Conservation (phyloP, 2,113 vertebrate genomes). For the Cryptomyrus ogoouensis region DNA sequence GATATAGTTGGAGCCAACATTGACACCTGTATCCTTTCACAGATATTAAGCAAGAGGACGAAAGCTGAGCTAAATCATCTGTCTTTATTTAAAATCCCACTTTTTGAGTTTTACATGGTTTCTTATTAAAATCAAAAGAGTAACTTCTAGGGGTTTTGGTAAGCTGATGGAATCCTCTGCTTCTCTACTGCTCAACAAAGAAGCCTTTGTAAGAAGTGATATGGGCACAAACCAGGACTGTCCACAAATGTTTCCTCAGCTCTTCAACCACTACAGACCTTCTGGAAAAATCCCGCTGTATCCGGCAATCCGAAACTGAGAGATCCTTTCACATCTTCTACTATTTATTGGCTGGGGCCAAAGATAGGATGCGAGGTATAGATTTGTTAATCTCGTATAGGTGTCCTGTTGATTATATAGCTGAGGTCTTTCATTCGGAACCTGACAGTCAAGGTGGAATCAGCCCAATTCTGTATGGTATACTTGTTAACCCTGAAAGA, state of each 20-base stretch:
- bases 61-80: not conserved
- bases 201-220: not conserved
- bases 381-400: not conserved
- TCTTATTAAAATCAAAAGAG: not conserved
- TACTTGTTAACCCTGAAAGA: not conserved
- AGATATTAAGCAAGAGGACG: not conserved
- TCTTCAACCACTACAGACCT: constrained; percentile 64
- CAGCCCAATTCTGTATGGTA: not conserved
- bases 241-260: constrained; percentile 27
- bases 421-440: not conserved
- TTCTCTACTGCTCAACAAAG: not conserved
- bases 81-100: not conserved
- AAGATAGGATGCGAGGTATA: constrained; percentile 54
- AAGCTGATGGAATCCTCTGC: not conserved
- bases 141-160: not conserved
- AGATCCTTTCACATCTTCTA: constrained; percentile 96
- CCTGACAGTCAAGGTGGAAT: not conserved
- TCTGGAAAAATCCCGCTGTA: constrained; percentile 91
- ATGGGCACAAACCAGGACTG: not conserved
- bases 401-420: not conserved
- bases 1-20: constrained; percentile 86
- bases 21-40: constrained; percentile 90
- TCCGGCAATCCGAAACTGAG: constrained; percentile 86
- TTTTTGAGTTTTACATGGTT: not conserved
- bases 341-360: constrained; percentile 82